These are phyloP conservation scores for Perca fluviatilis DNA, from an alignment of 2,113 vertebrate species.

Conservation along the genomic window DNA sequence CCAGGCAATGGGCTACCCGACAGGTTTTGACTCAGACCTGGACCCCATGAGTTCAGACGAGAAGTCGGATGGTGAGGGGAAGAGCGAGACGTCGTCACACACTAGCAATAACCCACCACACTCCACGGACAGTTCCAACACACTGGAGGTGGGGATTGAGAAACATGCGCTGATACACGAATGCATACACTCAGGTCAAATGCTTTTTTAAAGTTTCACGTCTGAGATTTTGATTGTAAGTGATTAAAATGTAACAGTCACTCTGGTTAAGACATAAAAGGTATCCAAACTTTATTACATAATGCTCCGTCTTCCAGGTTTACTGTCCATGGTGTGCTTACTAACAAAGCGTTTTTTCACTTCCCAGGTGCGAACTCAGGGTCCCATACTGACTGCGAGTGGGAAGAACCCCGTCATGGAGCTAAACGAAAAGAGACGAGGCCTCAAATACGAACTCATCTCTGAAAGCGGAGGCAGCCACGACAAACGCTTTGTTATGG, in stretches of 20 bases:
- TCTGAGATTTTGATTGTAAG: neutral
- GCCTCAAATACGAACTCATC: conserved; percentile 98
- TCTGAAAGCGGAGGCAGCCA: conserved; percentile 98
- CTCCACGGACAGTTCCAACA: conserved; percentile 94
- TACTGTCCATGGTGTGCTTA: neutral
- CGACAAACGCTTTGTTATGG: conserved; percentile 98
- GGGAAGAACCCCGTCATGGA: conserved; percentile 99
- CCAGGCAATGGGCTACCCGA: conserved; percentile 98
- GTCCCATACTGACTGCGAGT: conserved; percentile 98
- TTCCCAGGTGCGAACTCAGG: conserved; percentile 97
- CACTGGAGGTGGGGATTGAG: conserved; percentile 89
- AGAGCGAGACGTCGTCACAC: conserved; percentile 95
- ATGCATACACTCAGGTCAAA: neutral
- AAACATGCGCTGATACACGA: neutral
- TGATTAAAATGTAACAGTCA: neutral
- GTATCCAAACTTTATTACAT: neutral
- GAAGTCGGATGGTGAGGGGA: conserved; percentile 97
- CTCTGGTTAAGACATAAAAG: conserved; percentile 3
- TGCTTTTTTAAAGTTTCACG: neutral
- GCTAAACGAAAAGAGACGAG: conserved; percentile 97
- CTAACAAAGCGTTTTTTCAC: neutral
- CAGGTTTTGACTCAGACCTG: conserved; percentile 96
- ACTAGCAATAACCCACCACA: conserved; percentile 97
- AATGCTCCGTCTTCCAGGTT: neutral
- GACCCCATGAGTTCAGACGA: conserved; percentile 98